These are phyloP conservation scores for Bradypodion ventrale DNA, from an alignment of 2,797 vertebrate genomes.

Conservation along the genomic window DNA sequence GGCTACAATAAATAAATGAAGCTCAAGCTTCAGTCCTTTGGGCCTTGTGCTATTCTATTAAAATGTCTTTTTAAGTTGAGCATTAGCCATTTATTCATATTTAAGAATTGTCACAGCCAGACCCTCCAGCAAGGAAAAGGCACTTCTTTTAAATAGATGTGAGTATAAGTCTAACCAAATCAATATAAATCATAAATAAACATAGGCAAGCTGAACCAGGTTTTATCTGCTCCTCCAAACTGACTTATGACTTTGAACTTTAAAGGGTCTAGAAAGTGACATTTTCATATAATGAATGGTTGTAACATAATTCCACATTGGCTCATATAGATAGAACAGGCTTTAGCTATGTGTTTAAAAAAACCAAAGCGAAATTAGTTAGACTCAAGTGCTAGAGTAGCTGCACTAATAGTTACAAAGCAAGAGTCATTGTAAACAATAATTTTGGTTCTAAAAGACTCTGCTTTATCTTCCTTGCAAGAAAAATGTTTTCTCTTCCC, in stretches of 20 bases:
- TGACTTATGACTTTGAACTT: neutral
- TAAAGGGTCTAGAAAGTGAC: slow-evolving; percentile 5
- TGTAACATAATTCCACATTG: slow-evolving; percentile 19
- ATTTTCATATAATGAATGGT: slow-evolving; percentile 24
- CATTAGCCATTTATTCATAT: slow-evolving; percentile 15
- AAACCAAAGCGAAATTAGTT: neutral
- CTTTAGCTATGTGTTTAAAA: neutral
- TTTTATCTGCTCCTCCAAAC: neutral
- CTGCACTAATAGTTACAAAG: neutral
- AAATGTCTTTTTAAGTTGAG: slow-evolving; percentile 19
- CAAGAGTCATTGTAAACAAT: neutral
- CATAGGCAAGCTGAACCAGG: slow-evolving; percentile 1
- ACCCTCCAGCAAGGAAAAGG: neutral
- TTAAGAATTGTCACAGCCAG: slow-evolving; percentile 27
- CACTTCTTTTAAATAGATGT: slow-evolving; percentile 33
- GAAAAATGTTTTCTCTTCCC: neutral
- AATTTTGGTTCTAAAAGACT: neutral
- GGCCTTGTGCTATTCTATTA: slow-evolving; percentile 12
- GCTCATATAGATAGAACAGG: neutral
- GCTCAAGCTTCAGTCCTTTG: slow-evolving; percentile 14
- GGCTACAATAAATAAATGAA: slow-evolving; percentile 20
- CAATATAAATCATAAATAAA: slow-evolving; percentile 49
- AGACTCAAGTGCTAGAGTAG: neutral
- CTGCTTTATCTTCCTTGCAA: neutral
- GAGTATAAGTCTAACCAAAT: neutral